Percentiles rank a stretch among this genome's conserved stretches.
Conservation (phyloP, 2,113 vertebrate genomes). For the Indicator indicator region DNA sequence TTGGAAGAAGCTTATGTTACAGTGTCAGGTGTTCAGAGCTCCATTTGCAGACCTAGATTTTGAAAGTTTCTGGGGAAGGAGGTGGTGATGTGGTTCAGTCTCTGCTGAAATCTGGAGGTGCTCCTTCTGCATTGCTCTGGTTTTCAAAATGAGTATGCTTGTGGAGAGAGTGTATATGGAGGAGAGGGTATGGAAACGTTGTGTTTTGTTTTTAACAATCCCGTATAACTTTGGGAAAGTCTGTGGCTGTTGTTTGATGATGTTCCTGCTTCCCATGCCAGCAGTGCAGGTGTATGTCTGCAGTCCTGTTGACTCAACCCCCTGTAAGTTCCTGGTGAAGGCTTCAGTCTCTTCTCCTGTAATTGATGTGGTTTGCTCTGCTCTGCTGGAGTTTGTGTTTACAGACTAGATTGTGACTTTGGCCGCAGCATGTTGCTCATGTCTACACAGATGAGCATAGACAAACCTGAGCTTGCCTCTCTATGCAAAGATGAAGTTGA, state of each 20-base stretch:
- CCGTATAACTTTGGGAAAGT: neutral
- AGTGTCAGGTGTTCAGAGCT: neutral
- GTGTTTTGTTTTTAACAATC: neutral
- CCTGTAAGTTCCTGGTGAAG: neutral
- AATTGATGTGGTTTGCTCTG: slow-evolving; percentile 29
- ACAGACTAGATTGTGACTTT: neutral
- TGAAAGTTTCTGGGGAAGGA: neutral
- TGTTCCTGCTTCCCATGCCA: neutral
- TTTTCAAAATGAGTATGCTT: neutral
- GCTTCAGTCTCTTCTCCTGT: neutral
- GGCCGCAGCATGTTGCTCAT: neutral
- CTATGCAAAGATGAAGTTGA: neutral
- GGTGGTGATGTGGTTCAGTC: neutral
- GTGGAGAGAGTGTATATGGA: neutral
- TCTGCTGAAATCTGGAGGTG: neutral
- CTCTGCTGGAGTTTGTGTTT: neutral
- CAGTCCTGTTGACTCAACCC: slow-evolving; percentile 1
- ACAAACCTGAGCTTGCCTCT: slow-evolving; percentile 19
- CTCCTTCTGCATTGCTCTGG: neutral
- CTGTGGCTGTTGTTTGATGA: neutral
- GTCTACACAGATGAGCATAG: neutral
- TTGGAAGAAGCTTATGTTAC: neutral
- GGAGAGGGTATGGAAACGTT: neutral
- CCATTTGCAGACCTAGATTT: neutral
- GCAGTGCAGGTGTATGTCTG: neutral